Evolutionary conservation across 2,113 vertebrate species (phyloP).

Genomic region (Sphaerodactylus townsendi): DNA sequence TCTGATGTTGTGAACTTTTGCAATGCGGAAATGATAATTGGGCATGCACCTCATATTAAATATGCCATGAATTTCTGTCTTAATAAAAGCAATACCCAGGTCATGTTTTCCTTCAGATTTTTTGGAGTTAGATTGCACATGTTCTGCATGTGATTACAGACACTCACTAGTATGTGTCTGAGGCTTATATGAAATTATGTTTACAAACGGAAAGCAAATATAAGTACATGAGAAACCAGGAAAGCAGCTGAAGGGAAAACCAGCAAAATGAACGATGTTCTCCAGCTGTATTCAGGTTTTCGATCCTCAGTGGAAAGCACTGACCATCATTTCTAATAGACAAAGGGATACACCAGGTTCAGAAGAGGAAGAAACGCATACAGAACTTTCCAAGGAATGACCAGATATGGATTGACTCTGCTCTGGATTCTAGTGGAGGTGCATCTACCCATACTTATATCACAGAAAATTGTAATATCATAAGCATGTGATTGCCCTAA

Average conservation of each 20-base stretch:
- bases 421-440: too few species aligned
- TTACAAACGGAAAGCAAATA: slow-evolving; percentile 19
- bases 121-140: background rate
- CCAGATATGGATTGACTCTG: too few species aligned
- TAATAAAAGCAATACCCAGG: slow-evolving; percentile 48
- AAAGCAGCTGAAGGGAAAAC: slow-evolving; percentile 3
- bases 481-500: too few species aligned
- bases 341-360: background rate
- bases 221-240: slow-evolving; percentile 14
- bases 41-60: slow-evolving; percentile 52
- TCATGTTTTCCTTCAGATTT: slow-evolving; percentile 37
- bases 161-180: background rate
- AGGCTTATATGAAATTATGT: background rate
- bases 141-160: slow-evolving; percentile 11
- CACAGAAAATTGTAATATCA: too few species aligned
- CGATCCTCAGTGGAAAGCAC: background rate
- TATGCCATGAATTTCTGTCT: slow-evolving; percentile 49
- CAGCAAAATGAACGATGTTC: background rate
- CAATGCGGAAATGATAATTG: slow-evolving; percentile 25
- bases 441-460: too few species aligned
- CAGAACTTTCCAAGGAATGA: too few species aligned
- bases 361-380: background rate
- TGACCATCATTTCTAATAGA: background rate
- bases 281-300: background rate
- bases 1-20: slow-evolving; percentile 63